Conservation (phyloP, 2,888 invertebrate species). For the Capitulum mitella region DNA sequence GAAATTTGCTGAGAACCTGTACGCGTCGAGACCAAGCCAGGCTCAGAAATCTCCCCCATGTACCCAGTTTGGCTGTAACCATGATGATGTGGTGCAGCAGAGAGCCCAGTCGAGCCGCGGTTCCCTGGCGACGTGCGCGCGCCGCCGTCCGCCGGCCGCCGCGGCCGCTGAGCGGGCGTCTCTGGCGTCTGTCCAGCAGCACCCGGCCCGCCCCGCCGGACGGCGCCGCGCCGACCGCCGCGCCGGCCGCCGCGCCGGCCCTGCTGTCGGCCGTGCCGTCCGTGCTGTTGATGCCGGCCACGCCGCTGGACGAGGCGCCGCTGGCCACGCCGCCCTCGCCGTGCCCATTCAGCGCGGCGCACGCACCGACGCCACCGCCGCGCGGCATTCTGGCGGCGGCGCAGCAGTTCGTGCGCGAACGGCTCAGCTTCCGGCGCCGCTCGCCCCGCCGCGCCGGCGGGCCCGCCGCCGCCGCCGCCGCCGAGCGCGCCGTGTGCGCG, state of each 20-base stretch:
- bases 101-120: neutral
- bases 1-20: neutral
- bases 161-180: neutral
- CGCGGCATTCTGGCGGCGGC: constrained; percentile 9
- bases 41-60: neutral
- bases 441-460: neutral
- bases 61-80: neutral
- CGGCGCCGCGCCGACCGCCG: neutral
- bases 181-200: neutral
- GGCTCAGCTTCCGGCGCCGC: constrained; percentile 5
- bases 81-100: neutral
- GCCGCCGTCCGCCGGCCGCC: neutral
- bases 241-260: neutral
- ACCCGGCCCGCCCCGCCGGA: neutral
- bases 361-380: neutral
- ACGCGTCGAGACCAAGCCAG: neutral
- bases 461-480: too few relatives aligned
- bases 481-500: neutral
- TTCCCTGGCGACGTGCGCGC: neutral
- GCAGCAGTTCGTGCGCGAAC: constrained; percentile 1
- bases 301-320: neutral
- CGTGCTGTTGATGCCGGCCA: neutral
- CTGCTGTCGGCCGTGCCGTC: neutral
- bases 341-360: neutral
- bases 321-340: neutral